A percentile compares a stretch with the other conserved stretches of the same genome.
Conservation (phyloP, 2,113 vertebrate species). For the Catharus minimus region DNA sequence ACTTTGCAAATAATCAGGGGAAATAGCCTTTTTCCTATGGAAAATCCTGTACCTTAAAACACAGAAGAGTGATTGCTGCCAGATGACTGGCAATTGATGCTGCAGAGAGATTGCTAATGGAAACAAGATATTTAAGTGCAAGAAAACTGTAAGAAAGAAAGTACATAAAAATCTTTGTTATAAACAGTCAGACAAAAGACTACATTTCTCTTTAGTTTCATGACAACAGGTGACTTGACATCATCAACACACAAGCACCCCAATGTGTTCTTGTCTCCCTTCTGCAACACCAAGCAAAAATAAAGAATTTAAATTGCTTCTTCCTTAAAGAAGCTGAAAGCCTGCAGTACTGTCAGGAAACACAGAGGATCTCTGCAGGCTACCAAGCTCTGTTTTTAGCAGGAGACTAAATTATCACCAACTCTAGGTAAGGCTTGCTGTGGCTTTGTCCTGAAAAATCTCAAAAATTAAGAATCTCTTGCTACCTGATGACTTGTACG, state of each 20-base stretch:
- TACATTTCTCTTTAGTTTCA: not conserved
- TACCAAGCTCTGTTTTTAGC: not conserved
- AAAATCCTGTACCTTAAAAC: conserved; percentile 12
- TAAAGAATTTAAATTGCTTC: not conserved
- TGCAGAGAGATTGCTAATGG: not conserved
- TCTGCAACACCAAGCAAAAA: not conserved
- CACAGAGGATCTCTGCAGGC: not conserved
- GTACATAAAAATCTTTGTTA: not conserved
- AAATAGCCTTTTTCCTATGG: conserved; percentile 4
- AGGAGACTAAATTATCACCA: not conserved
- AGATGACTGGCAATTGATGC: not conserved
- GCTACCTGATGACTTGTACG: not conserved
- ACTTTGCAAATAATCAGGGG: not conserved
- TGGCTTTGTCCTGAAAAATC: not conserved
- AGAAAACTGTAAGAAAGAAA: not conserved
- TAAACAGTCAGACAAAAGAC: not conserved
- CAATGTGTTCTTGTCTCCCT: not conserved
- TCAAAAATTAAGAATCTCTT: not conserved
- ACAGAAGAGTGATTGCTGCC: not conserved
- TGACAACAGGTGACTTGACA: not conserved
- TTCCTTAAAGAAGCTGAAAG: not conserved
- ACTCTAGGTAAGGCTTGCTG: not conserved
- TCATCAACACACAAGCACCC: not conserved
- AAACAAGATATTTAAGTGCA: not conserved
- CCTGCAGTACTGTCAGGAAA: not conserved